Conservation (phyloP, 2,888 invertebrate genomes). For the Nebria salina region DNA sequence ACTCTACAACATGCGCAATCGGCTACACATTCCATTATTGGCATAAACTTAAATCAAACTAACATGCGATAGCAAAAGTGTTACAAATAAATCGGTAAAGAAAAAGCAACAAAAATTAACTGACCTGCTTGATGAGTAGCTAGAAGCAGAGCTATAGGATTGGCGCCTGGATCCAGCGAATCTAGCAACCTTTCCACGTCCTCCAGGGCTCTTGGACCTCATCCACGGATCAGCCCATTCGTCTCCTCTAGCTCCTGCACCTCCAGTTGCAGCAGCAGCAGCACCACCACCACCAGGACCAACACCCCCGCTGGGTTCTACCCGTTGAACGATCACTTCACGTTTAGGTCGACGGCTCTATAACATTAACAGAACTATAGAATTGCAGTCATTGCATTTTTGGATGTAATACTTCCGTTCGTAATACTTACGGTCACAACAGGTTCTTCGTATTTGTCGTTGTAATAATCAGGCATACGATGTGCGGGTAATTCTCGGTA, state of each 20-base stretch:
- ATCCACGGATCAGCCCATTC: conserved; percentile 98
- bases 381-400: not conserved
- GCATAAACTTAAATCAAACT: not conserved
- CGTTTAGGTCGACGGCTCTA: conserved; percentile 69
- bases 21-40: too few relatives aligned
- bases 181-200: conserved; percentile 67
- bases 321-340: conserved; percentile 82
- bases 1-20: not conserved
- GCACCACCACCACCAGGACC: conserved; percentile 63
- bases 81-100: not conserved
- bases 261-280: conserved; percentile 68
- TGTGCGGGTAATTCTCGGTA: conserved; percentile 67
- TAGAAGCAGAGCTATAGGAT: conserved; percentile 79
- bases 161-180: conserved; percentile 63
- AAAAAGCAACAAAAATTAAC: not conserved
- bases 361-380: not conserved
- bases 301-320: conserved; percentile 69
- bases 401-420: not conserved
- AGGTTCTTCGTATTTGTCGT: conserved; percentile 63
- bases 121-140: conserved; percentile 71
- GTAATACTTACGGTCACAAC: conserved; percentile 30
- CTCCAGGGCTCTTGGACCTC: conserved; percentile 74
- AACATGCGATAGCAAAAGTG: not conserved
- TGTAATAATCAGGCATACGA: conserved; percentile 66
- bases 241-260: conserved; percentile 70